These are phyloP conservation scores for Mobula birostris DNA, from an alignment of 2,113 vertebrate genomes.

Conservation along the genomic window DNA sequence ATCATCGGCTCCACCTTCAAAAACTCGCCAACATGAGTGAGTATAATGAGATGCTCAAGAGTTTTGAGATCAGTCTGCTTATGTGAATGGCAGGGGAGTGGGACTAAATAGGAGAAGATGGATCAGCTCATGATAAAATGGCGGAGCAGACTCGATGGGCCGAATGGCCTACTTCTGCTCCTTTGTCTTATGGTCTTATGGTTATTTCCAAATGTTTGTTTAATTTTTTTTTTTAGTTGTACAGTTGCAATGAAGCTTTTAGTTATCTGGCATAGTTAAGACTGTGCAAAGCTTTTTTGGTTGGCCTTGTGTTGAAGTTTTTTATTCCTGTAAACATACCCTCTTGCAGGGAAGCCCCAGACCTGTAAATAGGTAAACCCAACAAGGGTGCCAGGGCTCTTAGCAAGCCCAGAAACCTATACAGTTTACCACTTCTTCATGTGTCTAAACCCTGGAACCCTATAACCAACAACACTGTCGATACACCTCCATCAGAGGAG, in stretches of 20 bases:
- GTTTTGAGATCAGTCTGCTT: neutral
- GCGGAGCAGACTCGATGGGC: too few species aligned
- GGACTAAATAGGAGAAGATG: too few species aligned
- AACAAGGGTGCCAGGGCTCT: neutral
- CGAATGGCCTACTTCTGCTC: too few species aligned
- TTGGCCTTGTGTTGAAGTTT: neutral
- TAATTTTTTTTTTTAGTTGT: too few species aligned
- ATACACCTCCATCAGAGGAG: too few species aligned
- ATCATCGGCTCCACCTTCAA: slow-evolving; percentile 85
- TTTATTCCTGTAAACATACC: neutral
- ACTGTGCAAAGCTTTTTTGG: neutral
- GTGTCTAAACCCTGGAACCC: too few species aligned
- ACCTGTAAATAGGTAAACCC: neutral
- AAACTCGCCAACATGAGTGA: slow-evolving; percentile 96
- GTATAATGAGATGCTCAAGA: slow-evolving; percentile 42
- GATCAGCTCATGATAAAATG: too few species aligned
- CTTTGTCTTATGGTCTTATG: too few species aligned
- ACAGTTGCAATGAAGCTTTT: neutral
- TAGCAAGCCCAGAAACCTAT: neutral
- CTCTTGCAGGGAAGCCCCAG: neutral
- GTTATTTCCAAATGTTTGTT: too few species aligned
- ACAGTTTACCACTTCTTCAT: neutral
- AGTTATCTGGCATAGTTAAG: neutral
- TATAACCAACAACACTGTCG: too few species aligned
- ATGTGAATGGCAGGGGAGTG: neutral